These are phyloP conservation scores for Pachymerium ferrugineum DNA, from an alignment of 2,888 invertebrate species.

Conservation along the genomic window DNA sequence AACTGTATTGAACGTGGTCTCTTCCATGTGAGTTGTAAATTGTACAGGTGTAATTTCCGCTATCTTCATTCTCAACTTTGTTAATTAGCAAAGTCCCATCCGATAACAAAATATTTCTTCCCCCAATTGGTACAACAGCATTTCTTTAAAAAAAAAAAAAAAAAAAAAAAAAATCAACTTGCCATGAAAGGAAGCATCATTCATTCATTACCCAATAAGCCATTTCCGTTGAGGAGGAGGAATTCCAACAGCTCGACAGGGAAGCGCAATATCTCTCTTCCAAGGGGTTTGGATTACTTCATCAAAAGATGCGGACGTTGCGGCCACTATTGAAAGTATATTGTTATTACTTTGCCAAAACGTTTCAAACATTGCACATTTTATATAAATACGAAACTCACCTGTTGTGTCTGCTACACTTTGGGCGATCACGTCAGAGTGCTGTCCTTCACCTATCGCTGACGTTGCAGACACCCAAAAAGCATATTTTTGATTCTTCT, in stretches of 20 bases:
- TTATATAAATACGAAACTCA: neutral
- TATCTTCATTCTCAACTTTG: constrained; percentile 31
- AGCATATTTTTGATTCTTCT: constrained; percentile 5
- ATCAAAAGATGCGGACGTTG: constrained; percentile 91
- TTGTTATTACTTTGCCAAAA: neutral
- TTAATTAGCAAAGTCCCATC: constrained; percentile 25
- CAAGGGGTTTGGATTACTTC: constrained; percentile 61
- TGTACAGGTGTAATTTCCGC: constrained; percentile 32
- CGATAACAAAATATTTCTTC: neutral
- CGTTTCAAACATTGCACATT: neutral
- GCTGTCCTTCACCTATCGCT: constrained; percentile 7
- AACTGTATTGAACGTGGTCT: constrained; percentile 20
- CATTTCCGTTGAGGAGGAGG: constrained; percentile 84
- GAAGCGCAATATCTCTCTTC: constrained; percentile 83
- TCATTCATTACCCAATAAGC: constrained; percentile 45
- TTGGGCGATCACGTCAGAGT: constrained; percentile 1
- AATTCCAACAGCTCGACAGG: constrained; percentile 85
- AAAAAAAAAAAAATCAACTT: neutral
- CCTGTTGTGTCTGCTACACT: neutral
- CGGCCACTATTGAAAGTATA: constrained; percentile 61
- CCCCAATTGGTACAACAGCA: neutral
- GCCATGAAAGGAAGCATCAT: neutral
- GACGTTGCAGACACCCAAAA: constrained; percentile 30
- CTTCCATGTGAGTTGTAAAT: constrained; percentile 33
- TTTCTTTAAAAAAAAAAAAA: neutral